Base-by-base conservation (phyloP, 2,113 vertebrate species). In the Platysteira castanea region DNA sequence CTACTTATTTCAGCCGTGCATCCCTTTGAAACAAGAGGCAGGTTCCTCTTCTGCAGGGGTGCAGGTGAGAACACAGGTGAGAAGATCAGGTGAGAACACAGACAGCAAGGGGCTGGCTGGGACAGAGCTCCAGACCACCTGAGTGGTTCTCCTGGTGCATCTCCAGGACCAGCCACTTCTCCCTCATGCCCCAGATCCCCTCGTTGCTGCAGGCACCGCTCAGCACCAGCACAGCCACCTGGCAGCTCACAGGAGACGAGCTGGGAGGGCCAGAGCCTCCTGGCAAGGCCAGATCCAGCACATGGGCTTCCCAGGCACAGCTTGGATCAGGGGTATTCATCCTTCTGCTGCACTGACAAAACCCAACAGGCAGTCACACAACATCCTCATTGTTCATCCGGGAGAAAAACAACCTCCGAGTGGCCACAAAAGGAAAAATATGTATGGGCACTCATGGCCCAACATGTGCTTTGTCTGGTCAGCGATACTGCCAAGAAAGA, bases 391-490 rank as follows among this genome's bases (percentile, higher is more conserved):
- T 96, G 95, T 69, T 88, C 90, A 83, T 69, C 83, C 0, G 0
- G 67, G 57, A 88, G 75, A n/a, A 85, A 91, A 95, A 57, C 76
- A 69, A 69, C 31, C 37, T 90, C 85, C 11, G 61, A 83, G 73
- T 0, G 5, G 56, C 74, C 73, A 85, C 87, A 87, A 64, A 97
- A 73, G 92, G 57, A 35, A 59, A 91, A 95, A 95, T 73, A 79
- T 16, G 53, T 90, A 33, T 19, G 75, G 87, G 49, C 80, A 69
- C 79, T 83, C 84, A 73, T 21, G 53, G 92, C 60, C 47, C 74
- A 84, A 82, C 77, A 56, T 28, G 81, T 23, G 84, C 92, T 94
- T 94, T 96, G 94, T 92, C 94, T 96, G 94, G 92, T 49, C 94
- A 88, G 67, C 1, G 5, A 37, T 13, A 42, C 49, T 93, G 96